A percentile compares a stretch with the other conserved stretches of the same genome.
Evolutionary conservation across 1,140 invertebrate species (phyloP).

Genomic region (Saccostrea cuccullata): DNA sequence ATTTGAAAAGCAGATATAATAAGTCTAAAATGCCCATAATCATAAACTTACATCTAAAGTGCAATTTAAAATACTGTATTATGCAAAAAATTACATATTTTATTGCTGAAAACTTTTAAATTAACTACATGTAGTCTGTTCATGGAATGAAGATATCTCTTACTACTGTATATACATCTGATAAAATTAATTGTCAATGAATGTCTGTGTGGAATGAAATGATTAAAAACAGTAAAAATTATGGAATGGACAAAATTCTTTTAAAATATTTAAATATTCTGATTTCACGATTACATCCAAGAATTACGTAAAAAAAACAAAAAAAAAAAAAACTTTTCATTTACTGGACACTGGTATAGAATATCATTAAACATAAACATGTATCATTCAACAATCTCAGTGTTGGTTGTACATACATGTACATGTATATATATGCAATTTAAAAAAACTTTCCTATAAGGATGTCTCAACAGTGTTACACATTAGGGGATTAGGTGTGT

Average conservation of each 20-base stretch:
- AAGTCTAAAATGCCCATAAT: conserved; percentile 5
- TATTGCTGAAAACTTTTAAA: neutral
- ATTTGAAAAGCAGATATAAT: neutral
- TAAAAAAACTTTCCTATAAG: neutral
- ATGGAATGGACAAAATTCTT: conserved; percentile 21
- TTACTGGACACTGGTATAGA: neutral
- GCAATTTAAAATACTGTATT: neutral
- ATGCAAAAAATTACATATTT: neutral
- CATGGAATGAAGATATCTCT: conserved; percentile 8
- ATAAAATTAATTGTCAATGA: neutral
- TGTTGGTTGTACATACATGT: neutral
- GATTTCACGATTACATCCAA: neutral
- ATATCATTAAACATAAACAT: neutral
- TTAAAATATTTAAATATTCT: neutral
- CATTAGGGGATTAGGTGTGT: too few relatives aligned
- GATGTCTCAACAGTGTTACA: neutral
- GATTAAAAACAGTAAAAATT: neutral
- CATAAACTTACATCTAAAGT: neutral
- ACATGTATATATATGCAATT: neutral
- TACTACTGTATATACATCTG: neutral
- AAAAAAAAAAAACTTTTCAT: neutral
- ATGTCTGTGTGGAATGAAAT: conserved; percentile 7
- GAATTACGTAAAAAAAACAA: neutral
- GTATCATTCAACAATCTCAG: neutral
- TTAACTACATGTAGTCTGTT: neutral